Conservation (phyloP, 2,797 vertebrate species). For the Ciconia nigra region DNA sequence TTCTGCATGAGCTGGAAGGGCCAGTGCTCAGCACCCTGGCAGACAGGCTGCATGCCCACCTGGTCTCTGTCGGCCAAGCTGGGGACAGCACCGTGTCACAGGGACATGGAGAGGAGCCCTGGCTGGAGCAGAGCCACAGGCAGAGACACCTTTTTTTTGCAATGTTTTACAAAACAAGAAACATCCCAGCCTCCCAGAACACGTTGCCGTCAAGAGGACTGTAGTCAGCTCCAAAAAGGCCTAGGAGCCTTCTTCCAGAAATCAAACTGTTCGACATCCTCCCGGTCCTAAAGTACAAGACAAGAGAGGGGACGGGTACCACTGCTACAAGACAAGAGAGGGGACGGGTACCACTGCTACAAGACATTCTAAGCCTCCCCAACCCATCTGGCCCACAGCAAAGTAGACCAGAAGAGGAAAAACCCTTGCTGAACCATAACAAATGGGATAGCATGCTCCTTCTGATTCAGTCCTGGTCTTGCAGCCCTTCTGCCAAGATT, state of each 20-base stretch:
- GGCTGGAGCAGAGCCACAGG: not conserved
- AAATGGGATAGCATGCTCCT: not conserved
- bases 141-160: not conserved
- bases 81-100: not conserved
- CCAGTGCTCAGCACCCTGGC: not conserved
- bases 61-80: not conserved
- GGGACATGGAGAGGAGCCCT: not conserved
- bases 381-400: not conserved
- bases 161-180: not conserved
- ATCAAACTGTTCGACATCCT: fast-evolving
- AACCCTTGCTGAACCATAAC: not conserved
- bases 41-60: not conserved
- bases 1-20: not conserved
- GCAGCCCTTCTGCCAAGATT: not conserved
- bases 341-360: not conserved
- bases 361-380: not conserved
- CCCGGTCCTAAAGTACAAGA: not conserved
- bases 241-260: not conserved
- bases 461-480: not conserved
- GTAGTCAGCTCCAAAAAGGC: not conserved
- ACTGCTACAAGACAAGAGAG: not conserved
- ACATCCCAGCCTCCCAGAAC: not conserved
- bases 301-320: not conserved
- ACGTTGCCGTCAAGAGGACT: not conserved
- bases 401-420: not conserved